Conservation (phyloP, 1,140 invertebrate genomes). For the Micrasema longulum region DNA sequence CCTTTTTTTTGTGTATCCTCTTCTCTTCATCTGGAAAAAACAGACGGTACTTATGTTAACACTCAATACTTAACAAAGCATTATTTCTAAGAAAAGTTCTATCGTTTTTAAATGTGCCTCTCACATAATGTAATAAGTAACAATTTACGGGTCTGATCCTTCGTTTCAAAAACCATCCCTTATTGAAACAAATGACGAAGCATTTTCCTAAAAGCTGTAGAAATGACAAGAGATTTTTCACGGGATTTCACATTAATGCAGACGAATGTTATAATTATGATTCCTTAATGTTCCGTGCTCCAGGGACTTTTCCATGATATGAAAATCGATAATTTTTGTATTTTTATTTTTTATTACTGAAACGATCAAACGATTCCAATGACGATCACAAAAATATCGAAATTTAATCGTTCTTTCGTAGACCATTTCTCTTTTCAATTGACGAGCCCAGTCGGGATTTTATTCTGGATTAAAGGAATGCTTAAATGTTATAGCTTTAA, state of each 20-base stretch:
- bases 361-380: no score
- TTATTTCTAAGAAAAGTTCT: background rate
- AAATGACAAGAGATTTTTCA: conserved; percentile 13
- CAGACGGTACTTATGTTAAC: no score
- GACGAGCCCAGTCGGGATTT: no score
- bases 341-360: background rate
- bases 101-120: background rate
- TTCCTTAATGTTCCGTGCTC: background rate
- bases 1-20: no score
- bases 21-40: no score
- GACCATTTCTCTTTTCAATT: no score
- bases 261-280: conserved; percentile 24
- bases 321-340: background rate
- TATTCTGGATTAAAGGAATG: no score
- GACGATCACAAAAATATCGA: no score
- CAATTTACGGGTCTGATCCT: background rate
- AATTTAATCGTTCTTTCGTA: no score
- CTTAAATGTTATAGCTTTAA: no score
- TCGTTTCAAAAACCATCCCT: conserved; percentile 3
- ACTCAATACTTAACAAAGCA: no score
- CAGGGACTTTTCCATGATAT: background rate
- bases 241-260: conserved; percentile 9
- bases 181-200: conserved; percentile 20
- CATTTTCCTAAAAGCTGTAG: conserved; percentile 13
- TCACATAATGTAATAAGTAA: background rate